Conservation (phyloP, 2,113 vertebrate genomes). For the Halcyon malimbica region DNA sequence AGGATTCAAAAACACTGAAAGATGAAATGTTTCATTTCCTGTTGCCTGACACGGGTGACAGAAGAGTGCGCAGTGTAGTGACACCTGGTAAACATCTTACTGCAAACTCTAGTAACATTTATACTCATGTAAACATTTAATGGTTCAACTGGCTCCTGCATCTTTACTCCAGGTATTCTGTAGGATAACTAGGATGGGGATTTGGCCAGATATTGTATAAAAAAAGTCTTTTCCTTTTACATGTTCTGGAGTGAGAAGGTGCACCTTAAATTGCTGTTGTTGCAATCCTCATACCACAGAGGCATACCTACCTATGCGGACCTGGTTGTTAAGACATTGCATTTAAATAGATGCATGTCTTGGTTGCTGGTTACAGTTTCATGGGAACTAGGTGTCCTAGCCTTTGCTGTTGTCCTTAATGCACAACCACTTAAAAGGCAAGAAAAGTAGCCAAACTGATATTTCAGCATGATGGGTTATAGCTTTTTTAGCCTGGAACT, state of each 20-base stretch:
- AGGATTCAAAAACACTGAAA: background rate
- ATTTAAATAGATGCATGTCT: background rate
- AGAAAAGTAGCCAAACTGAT: background rate
- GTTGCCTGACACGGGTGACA: background rate
- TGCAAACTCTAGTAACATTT: background rate
- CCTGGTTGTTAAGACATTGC: background rate
- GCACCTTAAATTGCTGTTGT: background rate
- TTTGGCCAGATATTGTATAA: background rate
- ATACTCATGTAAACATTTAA: background rate
- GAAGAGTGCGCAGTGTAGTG: background rate
- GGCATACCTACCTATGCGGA: background rate
- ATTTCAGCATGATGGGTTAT: background rate
- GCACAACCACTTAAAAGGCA: background rate
- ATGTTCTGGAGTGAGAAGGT: background rate
- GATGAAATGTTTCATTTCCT: background rate
- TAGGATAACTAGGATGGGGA: background rate
- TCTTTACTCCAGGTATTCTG: background rate
- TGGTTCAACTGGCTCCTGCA: background rate
- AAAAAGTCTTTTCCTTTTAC: background rate
- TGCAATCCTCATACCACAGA: background rate
- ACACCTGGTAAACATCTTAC: background rate
- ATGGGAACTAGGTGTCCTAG: background rate
- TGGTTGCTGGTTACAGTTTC: background rate
- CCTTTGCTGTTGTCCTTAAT: background rate
- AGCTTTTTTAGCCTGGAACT: background rate